A percentile compares a stretch with the other conserved stretches of the same genome.
These are phyloP conservation scores for Coreoperca whiteheadi DNA, from an alignment of 2,113 vertebrate genomes.

Conservation along the genomic window DNA sequence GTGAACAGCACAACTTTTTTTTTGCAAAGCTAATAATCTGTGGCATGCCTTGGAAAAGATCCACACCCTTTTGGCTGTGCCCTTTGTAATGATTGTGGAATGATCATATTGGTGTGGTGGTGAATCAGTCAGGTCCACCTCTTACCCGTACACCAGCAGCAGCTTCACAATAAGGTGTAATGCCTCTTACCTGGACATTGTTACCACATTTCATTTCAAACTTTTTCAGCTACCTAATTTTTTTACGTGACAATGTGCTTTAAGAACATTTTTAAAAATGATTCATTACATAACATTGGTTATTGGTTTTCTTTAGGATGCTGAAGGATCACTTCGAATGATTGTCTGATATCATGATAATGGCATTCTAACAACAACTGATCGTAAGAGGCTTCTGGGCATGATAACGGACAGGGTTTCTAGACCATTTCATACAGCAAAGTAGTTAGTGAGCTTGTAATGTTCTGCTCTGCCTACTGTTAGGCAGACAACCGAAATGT, in stretches of 20 bases:
- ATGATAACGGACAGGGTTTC: background rate
- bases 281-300: background rate
- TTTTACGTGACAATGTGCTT: slow-evolving; percentile 15
- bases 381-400: background rate
- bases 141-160: too few species aligned
- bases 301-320: background rate
- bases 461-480: background rate
- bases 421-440: slow-evolving; percentile 18
- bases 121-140: slow-evolving; percentile 1
- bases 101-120: background rate
- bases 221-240: background rate
- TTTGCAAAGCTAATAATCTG: background rate
- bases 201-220: slow-evolving; percentile 10
- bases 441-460: background rate
- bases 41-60: background rate
- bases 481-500: background rate
- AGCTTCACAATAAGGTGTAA: too few species aligned
- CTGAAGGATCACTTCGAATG: slow-evolving; percentile 7
- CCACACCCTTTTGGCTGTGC: background rate
- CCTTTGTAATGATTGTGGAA: slow-evolving; percentile 3
- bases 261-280: background rate
- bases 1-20: slow-evolving; percentile 1
- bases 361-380: background rate
- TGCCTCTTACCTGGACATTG: background rate
- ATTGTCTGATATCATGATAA: background rate